phyloP scores from a whole-genome alignment of 2,888 invertebrate species.

The Pomacea canaliculata region DNA sequence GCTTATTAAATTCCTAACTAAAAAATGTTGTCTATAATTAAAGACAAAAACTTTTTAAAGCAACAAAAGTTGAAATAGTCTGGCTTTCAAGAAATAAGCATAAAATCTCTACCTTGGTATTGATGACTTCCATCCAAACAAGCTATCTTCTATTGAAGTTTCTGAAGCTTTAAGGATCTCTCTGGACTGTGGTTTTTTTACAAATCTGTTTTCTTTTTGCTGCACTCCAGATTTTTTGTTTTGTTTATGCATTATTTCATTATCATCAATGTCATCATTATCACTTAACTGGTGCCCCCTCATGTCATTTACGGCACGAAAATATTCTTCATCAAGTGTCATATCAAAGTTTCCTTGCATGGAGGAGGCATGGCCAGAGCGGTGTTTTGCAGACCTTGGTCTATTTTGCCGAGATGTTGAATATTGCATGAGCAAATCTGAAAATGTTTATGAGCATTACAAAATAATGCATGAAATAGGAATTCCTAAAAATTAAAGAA shows the following conservation, averaged over 20 bases:
- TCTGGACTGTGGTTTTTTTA: slow-evolving; percentile 27
- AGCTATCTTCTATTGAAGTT: slow-evolving; percentile 49
- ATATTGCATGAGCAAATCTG: slow-evolving; percentile 4
- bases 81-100: too few relatives aligned
- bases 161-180: slow-evolving; percentile 24
- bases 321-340: slow-evolving; percentile 28
- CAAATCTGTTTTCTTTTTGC: slow-evolving; percentile 17
- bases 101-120: slow-evolving; percentile 15
- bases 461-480: neutral
- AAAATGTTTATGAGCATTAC: neutral
- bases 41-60: too few relatives aligned
- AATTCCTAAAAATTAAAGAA: neutral
- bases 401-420: slow-evolving; percentile 30
- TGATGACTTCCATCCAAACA: slow-evolving; percentile 57
- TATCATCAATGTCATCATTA: slow-evolving; percentile 42
- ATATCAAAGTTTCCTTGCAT: slow-evolving; percentile 19
- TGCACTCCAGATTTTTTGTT: slow-evolving; percentile 14
- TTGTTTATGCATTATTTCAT: slow-evolving; percentile 27
- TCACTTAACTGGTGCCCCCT: too few relatives aligned
- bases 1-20: too few relatives aligned
- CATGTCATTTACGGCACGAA: slow-evolving; percentile 14
- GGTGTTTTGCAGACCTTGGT: slow-evolving; percentile 46
- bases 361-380: slow-evolving; percentile 30
- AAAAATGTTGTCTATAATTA: too few relatives aligned
- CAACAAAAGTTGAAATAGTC: too few relatives aligned